Evolutionary conservation across 1,140 invertebrate species (phyloP), one percentile per base, ranked within the genome.

Genomic region (Ptiloglossa arizonensis): DNA sequence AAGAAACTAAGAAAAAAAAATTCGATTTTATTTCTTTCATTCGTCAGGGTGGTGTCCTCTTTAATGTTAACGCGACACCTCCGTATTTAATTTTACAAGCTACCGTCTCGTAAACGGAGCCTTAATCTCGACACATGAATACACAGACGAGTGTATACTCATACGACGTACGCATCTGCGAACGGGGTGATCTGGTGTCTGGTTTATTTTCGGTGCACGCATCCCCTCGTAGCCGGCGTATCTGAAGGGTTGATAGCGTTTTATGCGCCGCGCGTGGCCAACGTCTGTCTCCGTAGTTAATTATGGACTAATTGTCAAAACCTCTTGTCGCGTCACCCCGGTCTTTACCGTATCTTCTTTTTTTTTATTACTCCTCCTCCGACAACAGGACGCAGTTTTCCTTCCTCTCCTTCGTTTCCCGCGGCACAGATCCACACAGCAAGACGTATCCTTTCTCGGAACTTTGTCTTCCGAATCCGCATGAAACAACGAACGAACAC

Each of bases 301-400:
- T 90, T 91, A 90, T 87, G 87, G 86, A 86, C 89, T 90, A 90
- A 90, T 91, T 91, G 87, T 91, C 87, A 82, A 57, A 69, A 50
- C 5, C 48, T 41, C 71, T 74, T 11, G 59, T 73, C 62, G 70
- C 67, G 78, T 79, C 74, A n/a, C 67, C 1, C 17, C n/a, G 19
- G 22, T 57, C 54, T 72, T 81, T 69, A 56, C 46, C 69, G 24
- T 52, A 41, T n/a, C n/a, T n/a, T n/a, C 32, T 46, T 35, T 29
- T 67, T 79, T 70, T 71, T 57, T 41, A 1, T 54, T 56, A 29
- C 19, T 41, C 41, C 44, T 66, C 27, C 32, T 60, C 32, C 68
- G 35, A 57, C 71, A 72, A 86, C 79, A 82, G 82, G 78, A 83
- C 63, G 75, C 79, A 75, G 56, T 57, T 57, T 73, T 73, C 44